A percentile compares a stretch with the other conserved stretches of the same genome.
Evolutionary conservation across 2,888 invertebrate species (phyloP).

Genomic region (Plusia festucae): DNA sequence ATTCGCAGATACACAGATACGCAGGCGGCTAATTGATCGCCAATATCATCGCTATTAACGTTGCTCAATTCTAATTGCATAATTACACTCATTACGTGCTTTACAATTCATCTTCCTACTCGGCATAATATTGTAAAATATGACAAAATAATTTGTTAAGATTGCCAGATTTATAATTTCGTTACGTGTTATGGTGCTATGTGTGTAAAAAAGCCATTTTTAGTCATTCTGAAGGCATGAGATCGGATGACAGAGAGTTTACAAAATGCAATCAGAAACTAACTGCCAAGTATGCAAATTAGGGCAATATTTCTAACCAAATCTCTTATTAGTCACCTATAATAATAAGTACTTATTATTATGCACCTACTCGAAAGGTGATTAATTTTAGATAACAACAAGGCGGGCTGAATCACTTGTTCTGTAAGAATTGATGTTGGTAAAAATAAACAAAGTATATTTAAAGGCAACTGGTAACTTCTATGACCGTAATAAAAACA

Average conservation of each 20-base stretch:
- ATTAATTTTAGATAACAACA: slow-evolving; percentile 3
- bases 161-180: not conserved
- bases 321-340: not conserved
- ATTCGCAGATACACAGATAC: slow-evolving; percentile 58
- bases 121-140: slow-evolving; percentile 7
- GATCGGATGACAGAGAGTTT: not conserved
- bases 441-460: not conserved
- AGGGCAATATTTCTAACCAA: not conserved
- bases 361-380: not conserved
- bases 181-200: no score
- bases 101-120: slow-evolving; percentile 16
- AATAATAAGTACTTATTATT: not conserved
- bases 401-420: slow-evolving; percentile 4
- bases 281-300: not conserved
- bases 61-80: slow-evolving; percentile 32
- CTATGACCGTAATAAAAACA: slow-evolving; percentile 31
- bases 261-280: not conserved
- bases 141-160: not conserved
- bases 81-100: slow-evolving; percentile 15
- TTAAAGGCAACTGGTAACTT: slow-evolving; percentile 14
- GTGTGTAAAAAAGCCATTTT: no score
- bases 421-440: not conserved
- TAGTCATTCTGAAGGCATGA: not conserved
- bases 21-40: slow-evolving; percentile 59
- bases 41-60: slow-evolving; percentile 60